Evolutionary conservation across 2,797 vertebrate genomes (phyloP).

Genomic region (Manis crassicaudata): DNA sequence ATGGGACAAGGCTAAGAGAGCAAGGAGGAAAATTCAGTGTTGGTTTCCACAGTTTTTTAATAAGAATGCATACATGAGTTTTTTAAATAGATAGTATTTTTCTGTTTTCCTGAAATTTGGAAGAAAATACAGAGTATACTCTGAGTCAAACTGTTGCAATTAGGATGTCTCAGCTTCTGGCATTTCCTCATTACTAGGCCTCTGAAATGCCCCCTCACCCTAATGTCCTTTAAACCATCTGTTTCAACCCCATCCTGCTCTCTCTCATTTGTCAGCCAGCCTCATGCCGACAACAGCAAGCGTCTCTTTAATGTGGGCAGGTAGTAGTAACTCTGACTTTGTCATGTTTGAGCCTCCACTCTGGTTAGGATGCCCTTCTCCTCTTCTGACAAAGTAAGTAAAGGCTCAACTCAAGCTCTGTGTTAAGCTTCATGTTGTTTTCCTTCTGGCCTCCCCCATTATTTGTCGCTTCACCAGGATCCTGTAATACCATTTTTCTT

Average conservation of each 20-base stretch:
- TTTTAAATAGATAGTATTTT: neutral
- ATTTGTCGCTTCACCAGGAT: neutral
- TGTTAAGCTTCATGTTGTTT: neutral
- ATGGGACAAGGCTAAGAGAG: neutral
- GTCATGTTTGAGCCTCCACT: neutral
- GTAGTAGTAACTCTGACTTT: neutral
- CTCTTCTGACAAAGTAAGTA: neutral
- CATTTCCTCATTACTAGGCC: neutral
- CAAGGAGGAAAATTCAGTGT: neutral
- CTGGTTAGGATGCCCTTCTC: neutral
- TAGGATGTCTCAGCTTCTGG: neutral
- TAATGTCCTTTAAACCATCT: neutral
- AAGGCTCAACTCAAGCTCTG: neutral
- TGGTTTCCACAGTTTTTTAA: slow-evolving; percentile 30
- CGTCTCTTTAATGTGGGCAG: neutral
- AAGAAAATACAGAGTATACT: neutral
- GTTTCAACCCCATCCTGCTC: neutral
- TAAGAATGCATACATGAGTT: neutral
- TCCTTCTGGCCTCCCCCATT: neutral
- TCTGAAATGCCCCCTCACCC: neutral
- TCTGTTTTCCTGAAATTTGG: slow-evolving; percentile 4
- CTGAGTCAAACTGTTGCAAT: neutral
- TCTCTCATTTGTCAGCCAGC: neutral
- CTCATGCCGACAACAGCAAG: neutral
- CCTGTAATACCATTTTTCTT: neutral